These are phyloP conservation scores for Coptotermes formosanus DNA, from an alignment of 1,140 invertebrate genomes.

Conservation along the genomic window DNA sequence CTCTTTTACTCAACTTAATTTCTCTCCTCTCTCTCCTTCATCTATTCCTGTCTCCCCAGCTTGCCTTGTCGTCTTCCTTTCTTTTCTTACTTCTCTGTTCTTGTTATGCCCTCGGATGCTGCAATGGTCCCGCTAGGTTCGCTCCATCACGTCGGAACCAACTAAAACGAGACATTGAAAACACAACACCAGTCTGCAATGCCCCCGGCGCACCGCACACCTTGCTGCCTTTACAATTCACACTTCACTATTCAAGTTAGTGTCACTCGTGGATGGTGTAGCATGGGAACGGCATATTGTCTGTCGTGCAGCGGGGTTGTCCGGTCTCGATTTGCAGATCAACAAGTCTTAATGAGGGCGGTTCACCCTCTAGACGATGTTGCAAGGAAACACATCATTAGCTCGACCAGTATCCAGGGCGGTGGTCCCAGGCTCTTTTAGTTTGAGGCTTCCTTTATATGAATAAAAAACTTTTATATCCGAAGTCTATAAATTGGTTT, in stretches of 20 bases:
- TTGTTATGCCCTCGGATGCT: neutral
- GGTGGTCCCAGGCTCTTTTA: no score
- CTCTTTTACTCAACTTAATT: constrained; percentile 21
- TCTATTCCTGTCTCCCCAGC: neutral
- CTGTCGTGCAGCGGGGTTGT: no score
- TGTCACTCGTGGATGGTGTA: neutral
- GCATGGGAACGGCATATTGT: neutral
- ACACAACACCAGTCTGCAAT: neutral
- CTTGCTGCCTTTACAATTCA: neutral
- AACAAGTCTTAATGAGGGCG: neutral
- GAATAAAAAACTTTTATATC: no score
- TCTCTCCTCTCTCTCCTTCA: constrained; percentile 24
- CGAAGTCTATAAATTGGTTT: no score
- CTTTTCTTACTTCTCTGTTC: neutral
- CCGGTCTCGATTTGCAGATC: neutral
- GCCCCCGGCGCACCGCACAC: neutral
- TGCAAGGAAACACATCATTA: no score
- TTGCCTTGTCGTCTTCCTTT: neutral
- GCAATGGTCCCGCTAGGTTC: neutral
- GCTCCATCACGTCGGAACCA: neutral
- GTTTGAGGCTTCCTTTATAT: no score
- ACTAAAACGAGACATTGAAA: neutral
- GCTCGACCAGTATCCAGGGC: no score
- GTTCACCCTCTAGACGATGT: neutral
- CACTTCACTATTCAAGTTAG: neutral